Evolutionary conservation across 2,888 invertebrate species (phyloP).

Genomic region (Heliconius charithonia): DNA sequence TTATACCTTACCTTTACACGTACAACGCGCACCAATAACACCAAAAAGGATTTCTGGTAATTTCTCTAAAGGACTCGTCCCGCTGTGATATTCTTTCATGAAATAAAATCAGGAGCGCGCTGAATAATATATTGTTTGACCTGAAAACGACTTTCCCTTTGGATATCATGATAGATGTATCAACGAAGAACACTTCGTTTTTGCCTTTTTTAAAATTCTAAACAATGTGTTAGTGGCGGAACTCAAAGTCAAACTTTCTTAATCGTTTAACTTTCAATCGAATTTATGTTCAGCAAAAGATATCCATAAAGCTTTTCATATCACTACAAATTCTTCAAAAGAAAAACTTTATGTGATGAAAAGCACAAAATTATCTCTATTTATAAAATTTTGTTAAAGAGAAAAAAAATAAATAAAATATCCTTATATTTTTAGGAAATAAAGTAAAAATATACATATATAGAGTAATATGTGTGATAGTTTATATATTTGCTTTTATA

Average conservation of each 20-base stretch:
- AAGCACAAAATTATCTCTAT: no score
- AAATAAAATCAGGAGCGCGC: conserved; percentile 34
- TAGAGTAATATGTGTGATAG: no score
- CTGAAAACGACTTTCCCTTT: conserved; percentile 28
- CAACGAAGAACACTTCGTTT: not conserved
- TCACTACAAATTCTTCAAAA: no score
- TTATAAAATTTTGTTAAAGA: no score
- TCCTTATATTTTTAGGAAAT: no score
- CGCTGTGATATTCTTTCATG: conserved; percentile 38
- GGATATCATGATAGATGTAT: conserved; percentile 26
- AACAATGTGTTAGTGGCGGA: not conserved
- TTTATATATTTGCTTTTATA: no score
- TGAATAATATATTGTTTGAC: conserved; percentile 40
- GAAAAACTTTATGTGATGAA: no score
- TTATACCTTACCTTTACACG: not conserved
- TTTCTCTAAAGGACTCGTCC: conserved; percentile 34
- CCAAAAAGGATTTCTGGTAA: conserved; percentile 30
- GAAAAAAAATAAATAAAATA: no score
- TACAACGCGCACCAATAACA: conserved; percentile 1
- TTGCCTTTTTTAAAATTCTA: not conserved
- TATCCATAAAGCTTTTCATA: no score
- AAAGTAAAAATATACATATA: no score
- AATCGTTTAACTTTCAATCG: no score
- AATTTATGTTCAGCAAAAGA: no score
- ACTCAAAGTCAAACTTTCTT: not conserved